Conservation (phyloP, 2,113 vertebrate genomes). For the Tringa solitaria region DNA sequence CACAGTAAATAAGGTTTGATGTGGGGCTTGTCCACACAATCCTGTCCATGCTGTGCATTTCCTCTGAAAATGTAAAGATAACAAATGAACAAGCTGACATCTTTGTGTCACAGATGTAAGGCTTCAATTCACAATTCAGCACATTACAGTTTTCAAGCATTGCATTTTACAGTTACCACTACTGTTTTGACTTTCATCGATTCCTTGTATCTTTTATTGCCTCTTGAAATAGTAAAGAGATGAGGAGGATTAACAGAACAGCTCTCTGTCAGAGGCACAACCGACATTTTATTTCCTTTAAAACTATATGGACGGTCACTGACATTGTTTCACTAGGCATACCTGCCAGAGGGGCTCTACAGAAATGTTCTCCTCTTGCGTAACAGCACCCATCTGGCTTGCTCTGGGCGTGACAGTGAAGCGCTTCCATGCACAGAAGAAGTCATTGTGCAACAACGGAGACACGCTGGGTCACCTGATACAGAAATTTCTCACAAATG, state of each 20-base stretch:
- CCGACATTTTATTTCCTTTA: background rate
- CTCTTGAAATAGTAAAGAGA: background rate
- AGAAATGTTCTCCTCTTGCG: background rate
- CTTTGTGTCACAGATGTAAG: background rate
- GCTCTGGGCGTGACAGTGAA: background rate
- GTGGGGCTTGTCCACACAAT: background rate
- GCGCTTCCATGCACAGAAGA: background rate
- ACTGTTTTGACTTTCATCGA: background rate
- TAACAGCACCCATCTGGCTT: background rate
- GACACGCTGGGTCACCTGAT: background rate
- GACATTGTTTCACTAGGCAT: background rate
- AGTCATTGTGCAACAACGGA: background rate
- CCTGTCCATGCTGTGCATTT: background rate
- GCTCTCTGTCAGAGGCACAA: background rate
- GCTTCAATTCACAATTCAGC: background rate
- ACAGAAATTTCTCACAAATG: background rate
- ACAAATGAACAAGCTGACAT: background rate
- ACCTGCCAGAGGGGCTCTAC: background rate
- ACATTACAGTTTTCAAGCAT: background rate
- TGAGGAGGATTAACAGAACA: background rate
- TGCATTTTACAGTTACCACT: background rate
- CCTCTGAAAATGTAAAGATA: background rate
- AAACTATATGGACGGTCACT: background rate
- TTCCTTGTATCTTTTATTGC: background rate
- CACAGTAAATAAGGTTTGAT: background rate